Percentiles rank a stretch among this genome's conserved stretches.
phyloP scores from a whole-genome alignment of 35 echinoderm and acorn worm genomes.

The Apostichopus parvimensis region DNA sequence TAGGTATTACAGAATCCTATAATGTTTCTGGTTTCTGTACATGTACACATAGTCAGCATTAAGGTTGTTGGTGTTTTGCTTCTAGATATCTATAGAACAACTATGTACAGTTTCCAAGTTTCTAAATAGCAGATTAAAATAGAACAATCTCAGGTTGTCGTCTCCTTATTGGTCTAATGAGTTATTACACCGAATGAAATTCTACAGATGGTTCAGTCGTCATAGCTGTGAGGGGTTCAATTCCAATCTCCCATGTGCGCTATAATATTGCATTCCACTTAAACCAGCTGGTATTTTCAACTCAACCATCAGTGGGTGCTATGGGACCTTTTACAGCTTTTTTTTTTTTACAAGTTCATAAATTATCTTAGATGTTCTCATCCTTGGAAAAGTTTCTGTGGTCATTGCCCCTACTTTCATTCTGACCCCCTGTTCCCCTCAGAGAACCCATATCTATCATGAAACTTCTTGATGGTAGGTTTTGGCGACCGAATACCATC shows the following conservation, averaged over 20 bases:
- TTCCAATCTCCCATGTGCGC: neutral
- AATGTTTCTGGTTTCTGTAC: too few relatives aligned
- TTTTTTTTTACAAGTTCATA: neutral
- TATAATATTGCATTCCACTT: conserved; percentile 12
- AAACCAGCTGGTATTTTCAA: neutral
- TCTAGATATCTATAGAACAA: too few relatives aligned
- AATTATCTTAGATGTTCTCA: neutral
- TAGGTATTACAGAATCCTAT: too few relatives aligned
- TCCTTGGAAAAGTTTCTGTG: too few relatives aligned
- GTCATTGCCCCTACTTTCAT: neutral
- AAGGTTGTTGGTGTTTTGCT: too few relatives aligned
- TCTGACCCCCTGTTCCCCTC: conserved; percentile 5
- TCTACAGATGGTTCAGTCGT: neutral
- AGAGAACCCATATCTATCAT: conserved; percentile 23
- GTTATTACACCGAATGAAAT: neutral
- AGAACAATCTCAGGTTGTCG: neutral
- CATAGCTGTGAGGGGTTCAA: neutral
- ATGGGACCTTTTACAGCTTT: neutral
- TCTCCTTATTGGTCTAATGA: neutral
- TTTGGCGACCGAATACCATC: neutral
- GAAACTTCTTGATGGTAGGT: neutral
- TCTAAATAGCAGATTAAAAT: too few relatives aligned
- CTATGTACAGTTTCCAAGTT: too few relatives aligned
- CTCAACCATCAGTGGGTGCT: neutral
- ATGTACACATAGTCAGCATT: too few relatives aligned